These are phyloP conservation scores for Scomber scombrus DNA, from an alignment of 2,113 vertebrate species.

Conservation along the genomic window DNA sequence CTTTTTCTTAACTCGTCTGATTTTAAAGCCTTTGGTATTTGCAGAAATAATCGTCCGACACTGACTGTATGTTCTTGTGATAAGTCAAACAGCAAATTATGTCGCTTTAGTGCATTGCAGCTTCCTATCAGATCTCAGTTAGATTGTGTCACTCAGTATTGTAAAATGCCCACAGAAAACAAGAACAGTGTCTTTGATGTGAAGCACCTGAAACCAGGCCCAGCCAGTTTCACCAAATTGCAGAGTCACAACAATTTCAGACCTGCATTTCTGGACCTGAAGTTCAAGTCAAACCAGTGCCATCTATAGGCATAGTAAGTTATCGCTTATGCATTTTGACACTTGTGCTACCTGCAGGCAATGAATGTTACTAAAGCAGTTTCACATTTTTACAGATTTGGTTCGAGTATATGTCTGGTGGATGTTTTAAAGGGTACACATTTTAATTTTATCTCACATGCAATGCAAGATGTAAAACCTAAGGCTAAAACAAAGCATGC, in stretches of 20 bases:
- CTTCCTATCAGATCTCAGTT: constrained; percentile 44
- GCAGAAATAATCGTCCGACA: constrained; percentile 59
- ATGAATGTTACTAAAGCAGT: not conserved
- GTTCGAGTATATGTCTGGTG: too few relatives aligned
- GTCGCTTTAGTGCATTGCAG: constrained; percentile 41
- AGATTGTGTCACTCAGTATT: constrained; percentile 21
- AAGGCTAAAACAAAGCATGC: not conserved
- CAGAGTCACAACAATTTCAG: not conserved
- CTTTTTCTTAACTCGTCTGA: constrained; percentile 59
- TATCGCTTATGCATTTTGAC: constrained; percentile 5
- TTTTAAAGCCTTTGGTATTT: constrained; percentile 62
- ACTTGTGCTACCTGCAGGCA: constrained; percentile 6
- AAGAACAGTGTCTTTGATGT: constrained; percentile 1
- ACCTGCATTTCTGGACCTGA: not conserved
- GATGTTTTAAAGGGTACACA: too few relatives aligned
- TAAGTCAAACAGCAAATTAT: constrained; percentile 40
- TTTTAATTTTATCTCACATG: too few relatives aligned
- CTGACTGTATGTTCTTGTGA: constrained; percentile 57
- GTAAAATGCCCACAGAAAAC: constrained; percentile 5
- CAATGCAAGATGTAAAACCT: not conserved
- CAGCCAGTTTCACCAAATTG: not conserved
- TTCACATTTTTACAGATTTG: not conserved
- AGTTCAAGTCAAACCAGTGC: not conserved
- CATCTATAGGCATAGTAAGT: not conserved
- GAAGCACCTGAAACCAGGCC: constrained; percentile 24